Percentiles rank a stretch among this genome's conserved stretches.
Conservation (phyloP, 2,113 vertebrate genomes). For the Formicarius rufipectus region DNA sequence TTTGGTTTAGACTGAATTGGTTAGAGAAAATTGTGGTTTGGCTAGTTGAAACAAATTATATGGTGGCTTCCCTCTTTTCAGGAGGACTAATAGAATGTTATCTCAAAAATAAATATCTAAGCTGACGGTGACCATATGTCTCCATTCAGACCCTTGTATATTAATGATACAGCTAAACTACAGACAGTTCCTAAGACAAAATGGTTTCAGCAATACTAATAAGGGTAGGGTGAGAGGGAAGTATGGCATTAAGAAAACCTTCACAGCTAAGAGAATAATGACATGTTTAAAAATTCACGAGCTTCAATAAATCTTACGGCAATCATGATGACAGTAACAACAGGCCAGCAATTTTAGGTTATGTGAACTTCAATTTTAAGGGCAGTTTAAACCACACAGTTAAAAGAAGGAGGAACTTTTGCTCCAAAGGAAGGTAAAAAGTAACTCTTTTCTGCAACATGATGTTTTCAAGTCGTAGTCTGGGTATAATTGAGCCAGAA, state of each 20-base stretch:
- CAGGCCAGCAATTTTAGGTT: not conserved
- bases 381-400: not conserved
- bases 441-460: not conserved
- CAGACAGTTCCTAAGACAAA: conserved; percentile 28
- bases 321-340: not conserved
- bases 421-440: not conserved
- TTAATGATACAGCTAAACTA: conserved; percentile 47
- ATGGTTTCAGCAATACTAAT: conserved; percentile 31
- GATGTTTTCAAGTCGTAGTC: not conserved
- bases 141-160: conserved; percentile 58
- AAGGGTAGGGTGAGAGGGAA: not conserved
- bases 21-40: conserved; percentile 73
- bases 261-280: not conserved
- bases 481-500: not conserved
- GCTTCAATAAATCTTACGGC: not conserved
- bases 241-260: not conserved
- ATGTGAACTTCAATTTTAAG: not conserved
- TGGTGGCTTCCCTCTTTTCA: conserved; percentile 70
- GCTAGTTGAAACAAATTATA: conserved; percentile 75
- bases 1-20: conserved; percentile 66
- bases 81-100: conserved; percentile 75
- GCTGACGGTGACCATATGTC: conserved; percentile 76
- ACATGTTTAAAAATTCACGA: not conserved
- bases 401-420: not conserved
- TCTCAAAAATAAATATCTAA: conserved; percentile 75